Conservation (phyloP, 2,888 invertebrate species). For the Xanthorhoe designata region DNA sequence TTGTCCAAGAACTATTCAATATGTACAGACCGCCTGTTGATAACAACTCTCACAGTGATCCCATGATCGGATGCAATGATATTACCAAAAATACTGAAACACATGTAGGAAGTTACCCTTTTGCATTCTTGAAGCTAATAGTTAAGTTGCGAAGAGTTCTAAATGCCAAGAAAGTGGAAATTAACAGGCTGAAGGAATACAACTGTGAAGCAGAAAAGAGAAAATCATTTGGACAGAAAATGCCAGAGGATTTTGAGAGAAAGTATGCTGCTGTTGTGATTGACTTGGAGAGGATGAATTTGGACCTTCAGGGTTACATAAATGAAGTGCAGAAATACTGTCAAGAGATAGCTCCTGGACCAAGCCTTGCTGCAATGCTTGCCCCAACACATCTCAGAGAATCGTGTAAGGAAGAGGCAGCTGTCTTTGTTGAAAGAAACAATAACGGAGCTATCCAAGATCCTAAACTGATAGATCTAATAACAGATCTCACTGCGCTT, state of each 20-base stretch:
- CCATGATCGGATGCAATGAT: constrained; percentile 86
- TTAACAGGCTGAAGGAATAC: constrained; percentile 92
- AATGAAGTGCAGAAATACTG: constrained; percentile 94
- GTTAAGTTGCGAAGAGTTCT: constrained; percentile 95
- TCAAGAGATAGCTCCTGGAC: constrained; percentile 94
- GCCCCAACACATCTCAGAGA: constrained; percentile 95
- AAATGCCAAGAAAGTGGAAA: constrained; percentile 92
- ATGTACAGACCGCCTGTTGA: constrained; percentile 65
- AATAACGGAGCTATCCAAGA: constrained; percentile 86
- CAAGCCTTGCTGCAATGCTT: constrained; percentile 93
- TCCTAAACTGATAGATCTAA: constrained; percentile 89
- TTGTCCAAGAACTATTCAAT: constrained; percentile 84
- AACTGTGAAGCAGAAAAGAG: constrained; percentile 96
- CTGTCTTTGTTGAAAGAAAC: constrained; percentile 91
- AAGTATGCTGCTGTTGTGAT: constrained; percentile 95
- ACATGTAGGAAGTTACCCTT: constrained; percentile 92
- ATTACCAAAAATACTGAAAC: constrained; percentile 72
- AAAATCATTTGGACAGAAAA: constrained; percentile 91
- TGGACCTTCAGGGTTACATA: constrained; percentile 93
- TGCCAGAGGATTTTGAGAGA: constrained; percentile 95
- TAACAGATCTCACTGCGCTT: constrained; percentile 95
- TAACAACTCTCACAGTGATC: constrained; percentile 87
- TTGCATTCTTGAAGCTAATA: constrained; percentile 93
- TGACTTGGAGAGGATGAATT: constrained; percentile 96
- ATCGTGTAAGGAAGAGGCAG: constrained; percentile 94